These are phyloP conservation scores for Chaitophorus viminalis DNA, from an alignment of 2,888 invertebrate species.

Conservation along the genomic window DNA sequence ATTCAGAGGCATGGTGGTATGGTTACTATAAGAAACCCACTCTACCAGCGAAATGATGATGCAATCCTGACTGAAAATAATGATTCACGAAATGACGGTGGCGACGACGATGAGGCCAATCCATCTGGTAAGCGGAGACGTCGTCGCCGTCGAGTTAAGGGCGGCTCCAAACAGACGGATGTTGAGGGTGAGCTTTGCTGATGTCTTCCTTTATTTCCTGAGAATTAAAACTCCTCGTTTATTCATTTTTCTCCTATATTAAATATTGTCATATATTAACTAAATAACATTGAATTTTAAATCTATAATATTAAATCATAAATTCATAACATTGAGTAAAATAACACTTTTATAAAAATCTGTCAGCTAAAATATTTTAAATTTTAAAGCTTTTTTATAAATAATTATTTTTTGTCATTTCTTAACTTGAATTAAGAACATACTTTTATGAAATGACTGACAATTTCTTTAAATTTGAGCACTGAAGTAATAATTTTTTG, in stretches of 20 bases:
- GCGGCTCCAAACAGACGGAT: slow-evolving; percentile 66
- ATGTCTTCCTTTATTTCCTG: slow-evolving; percentile 48
- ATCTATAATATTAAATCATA: no score
- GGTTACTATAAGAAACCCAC: slow-evolving; percentile 85
- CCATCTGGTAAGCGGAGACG: slow-evolving; percentile 68
- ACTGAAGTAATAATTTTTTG: slow-evolving; percentile 2
- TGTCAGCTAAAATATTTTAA: slow-evolving; percentile 16
- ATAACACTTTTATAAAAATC: slow-evolving; percentile 27
- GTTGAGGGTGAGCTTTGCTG: slow-evolving; percentile 62
- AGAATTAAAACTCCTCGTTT: slow-evolving; percentile 10
- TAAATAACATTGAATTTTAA: slow-evolving; percentile 5
- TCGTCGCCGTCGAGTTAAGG: slow-evolving; percentile 66
- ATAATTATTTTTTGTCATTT: slow-evolving; percentile 15
- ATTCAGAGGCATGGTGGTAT: slow-evolving; percentile 78
- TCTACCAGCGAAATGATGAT: slow-evolving; percentile 69
- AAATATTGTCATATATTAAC: background rate
- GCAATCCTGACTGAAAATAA: slow-evolving; percentile 63
- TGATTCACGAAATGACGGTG: slow-evolving; percentile 64
- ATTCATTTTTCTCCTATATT: slow-evolving; percentile 11
- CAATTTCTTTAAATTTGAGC: slow-evolving; percentile 5
- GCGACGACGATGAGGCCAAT: slow-evolving; percentile 66
- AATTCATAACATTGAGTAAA: background rate
- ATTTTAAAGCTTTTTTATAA: slow-evolving; percentile 15
- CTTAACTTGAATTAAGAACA: background rate
- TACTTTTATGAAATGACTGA: slow-evolving; percentile 2